Conservation (phyloP, 2,113 vertebrate species). For the Ciconia boyciana region DNA sequence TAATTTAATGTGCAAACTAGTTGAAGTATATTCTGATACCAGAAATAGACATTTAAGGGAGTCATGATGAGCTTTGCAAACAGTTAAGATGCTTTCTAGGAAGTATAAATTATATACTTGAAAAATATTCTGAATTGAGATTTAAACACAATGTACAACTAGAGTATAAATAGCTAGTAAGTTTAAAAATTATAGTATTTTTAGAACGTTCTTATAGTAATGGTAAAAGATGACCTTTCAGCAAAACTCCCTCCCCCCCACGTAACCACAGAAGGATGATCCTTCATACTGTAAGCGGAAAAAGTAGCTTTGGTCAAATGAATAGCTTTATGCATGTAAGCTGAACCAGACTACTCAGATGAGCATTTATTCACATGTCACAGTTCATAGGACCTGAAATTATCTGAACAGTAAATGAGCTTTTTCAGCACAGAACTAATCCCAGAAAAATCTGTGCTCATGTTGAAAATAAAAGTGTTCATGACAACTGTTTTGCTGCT, state of each 20-base stretch:
- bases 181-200: background rate
- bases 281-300: background rate
- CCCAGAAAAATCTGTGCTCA: background rate
- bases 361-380: background rate
- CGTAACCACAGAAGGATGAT: background rate
- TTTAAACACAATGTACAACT: background rate
- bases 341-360: background rate
- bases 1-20: background rate
- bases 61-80: background rate
- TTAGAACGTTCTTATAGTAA: background rate
- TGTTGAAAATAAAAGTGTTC: background rate
- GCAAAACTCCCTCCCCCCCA: background rate
- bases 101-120: background rate
- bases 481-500: background rate
- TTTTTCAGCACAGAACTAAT: background rate
- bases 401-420: background rate
- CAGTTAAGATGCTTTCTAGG: constrained; percentile 5
- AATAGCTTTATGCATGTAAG: background rate
- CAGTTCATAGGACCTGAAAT: constrained; percentile 23
- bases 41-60: background rate
- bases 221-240: background rate
- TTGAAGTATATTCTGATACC: background rate
- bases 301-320: background rate
- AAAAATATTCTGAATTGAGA: background rate
- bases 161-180: background rate